Base-by-base conservation (phyloP, 2,888 invertebrate species). In the Lapara coniferarum region DNA sequence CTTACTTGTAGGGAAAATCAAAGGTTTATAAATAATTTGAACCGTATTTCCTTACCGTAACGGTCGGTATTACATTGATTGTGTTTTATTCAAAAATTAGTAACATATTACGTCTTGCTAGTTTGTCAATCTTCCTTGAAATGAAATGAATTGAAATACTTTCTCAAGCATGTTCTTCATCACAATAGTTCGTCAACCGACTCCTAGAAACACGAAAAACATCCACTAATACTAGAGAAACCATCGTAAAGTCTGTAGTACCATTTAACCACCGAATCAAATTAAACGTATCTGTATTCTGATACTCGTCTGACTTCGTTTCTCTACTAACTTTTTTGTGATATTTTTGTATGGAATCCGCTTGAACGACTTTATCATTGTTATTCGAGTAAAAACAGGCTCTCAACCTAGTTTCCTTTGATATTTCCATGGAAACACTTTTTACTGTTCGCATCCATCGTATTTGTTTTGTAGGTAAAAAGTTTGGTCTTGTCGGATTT, bases 291-390 rank as follows among this genome's bases (percentile, higher is more conserved):
- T 46, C 19, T 19, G 12, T 13, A 49, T 49, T 49, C 12, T 19
- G 49, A 63, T 63, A 12, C 19, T 46, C 4, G 46, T 44, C 49
- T 49, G 0, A 57, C 19, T 13, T 63, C 19, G 46, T 13, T 63
- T 49, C 19, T 63, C 49, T 13, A 7, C 63, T 8, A 49, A 63
- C 12, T 14, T 49, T 59, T 58, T 63, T 25, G 25, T 63, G 25
- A 19, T 75, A 77, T 74, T 74, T 72, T 75, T 74, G 70, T 75
- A 77, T 78, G 73, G 46, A 77, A 79, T 78, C 72, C 73, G 73
- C 71, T 73, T 74, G 69, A 69, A 70, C 69, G 72, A 69, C 74
- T 78, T 78, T 77, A 74, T 79, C 77, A 76, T 77, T 77, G 74
- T 81, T 77, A 77, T 77, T 75, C 71, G 70, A 77, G 70, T 74